Base-by-base conservation (phyloP, 2,113 vertebrate species). In the Emydocephalus ijimae region DNA sequence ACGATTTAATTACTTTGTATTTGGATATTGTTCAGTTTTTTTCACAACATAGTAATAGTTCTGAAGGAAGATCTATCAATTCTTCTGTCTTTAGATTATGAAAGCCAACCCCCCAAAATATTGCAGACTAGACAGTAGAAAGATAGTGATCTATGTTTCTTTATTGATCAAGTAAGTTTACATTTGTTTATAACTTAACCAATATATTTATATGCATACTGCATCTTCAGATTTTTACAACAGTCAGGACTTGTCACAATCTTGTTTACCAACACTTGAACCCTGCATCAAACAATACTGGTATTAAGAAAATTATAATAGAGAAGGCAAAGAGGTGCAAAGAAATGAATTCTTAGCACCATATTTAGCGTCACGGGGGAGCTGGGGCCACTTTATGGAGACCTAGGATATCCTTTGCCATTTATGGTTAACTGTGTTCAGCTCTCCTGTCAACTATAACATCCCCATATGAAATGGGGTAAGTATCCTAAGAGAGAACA, bases 121-220 rank as follows among this genome's bases (percentile, higher is more conserved):
- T 52, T 90, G 23, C 29, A 69, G 91, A 90, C 89, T 55, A 94
- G 14, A 93, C 91, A 88, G 54, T 87, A 69, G 43, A 56, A 93
- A 93, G 86, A 10, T 88, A 94, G 0, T 5, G 48, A 45, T 43
- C 91, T 57, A 69, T 89, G 34, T 59, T 87, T 92, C 94, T 96
- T 96, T 97, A 97, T 95, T 96, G 64, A 94, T 94, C 93, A 90
- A 93, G 94, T 92, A 93, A 64, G 23, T 93, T 92, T 94, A 95
- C 94, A 69, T 86, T 93, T 94, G 55, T 92, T 92, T 15, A 14
- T 43, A 86, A 91, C 91, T 90, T 90, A 92, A 89, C 55, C 85
- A 93, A 92, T 91, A 92, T 91, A 91, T 93, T 93, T 94, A 90
- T 94, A 92, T 94, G 94, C 92, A 94, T 93, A 94, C 85, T 89